These are phyloP conservation scores for Aeoliscus strigatus DNA, from an alignment of 2,797 vertebrate species.

Conservation along the genomic window DNA sequence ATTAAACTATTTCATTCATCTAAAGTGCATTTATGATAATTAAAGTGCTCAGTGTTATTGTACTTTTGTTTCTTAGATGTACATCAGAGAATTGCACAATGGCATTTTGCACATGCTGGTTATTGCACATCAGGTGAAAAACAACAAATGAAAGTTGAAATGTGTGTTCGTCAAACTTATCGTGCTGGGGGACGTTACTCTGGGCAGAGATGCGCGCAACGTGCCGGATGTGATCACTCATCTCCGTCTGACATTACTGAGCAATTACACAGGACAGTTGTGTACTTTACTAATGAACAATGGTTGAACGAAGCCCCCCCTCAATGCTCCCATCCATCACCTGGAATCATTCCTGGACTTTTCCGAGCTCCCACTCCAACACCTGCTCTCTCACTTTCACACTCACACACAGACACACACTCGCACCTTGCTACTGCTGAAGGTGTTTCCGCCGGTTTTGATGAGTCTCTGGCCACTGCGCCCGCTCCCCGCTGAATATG, in stretches of 20 bases:
- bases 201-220: slow-evolving; percentile 41
- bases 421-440: slow-evolving; percentile 55
- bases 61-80: no score
- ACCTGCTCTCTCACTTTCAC: slow-evolving; percentile 9
- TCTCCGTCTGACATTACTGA: slow-evolving; percentile 54
- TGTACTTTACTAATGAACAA: slow-evolving; percentile 68
- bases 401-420: slow-evolving; percentile 15
- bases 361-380: slow-evolving; percentile 10
- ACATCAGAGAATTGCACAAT: no score
- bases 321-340: slow-evolving; percentile 64
- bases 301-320: slow-evolving; percentile 55
- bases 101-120: no score
- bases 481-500: slow-evolving; percentile 70
- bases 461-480: slow-evolving; percentile 69
- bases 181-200: no score
- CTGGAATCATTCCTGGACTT: slow-evolving; percentile 45
- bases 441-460: slow-evolving; percentile 66
- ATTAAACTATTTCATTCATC: no score
- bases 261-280: slow-evolving; percentile 61
- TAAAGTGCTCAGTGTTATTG: no score
- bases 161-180: no score
- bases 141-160: no score
- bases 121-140: no score
- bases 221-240: slow-evolving; percentile 44
- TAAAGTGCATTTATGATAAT: no score